Percentiles rank a stretch among this genome's conserved stretches.
These are phyloP conservation scores for Ispidina picta DNA, from an alignment of 2,797 vertebrate species.

Conservation along the genomic window DNA sequence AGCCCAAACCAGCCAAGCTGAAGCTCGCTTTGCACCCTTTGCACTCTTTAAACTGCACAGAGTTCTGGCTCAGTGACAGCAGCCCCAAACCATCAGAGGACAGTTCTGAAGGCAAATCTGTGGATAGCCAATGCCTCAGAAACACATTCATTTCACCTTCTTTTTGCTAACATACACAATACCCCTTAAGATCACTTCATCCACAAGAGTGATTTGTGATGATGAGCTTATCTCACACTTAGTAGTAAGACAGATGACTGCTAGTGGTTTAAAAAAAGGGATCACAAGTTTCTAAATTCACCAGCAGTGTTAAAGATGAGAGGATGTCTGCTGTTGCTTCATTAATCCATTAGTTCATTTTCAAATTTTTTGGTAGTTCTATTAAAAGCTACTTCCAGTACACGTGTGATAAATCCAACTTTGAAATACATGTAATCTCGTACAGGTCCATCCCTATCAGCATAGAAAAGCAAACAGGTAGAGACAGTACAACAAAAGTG, in stretches of 20 bases:
- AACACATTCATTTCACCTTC: background rate
- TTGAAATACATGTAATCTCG: background rate
- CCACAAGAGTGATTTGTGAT: background rate
- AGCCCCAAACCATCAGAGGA: background rate
- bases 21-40: background rate
- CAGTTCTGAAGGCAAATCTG: background rate
- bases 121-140: background rate
- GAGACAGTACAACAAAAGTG: background rate
- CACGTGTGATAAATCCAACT: background rate
- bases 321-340: background rate
- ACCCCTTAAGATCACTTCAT: background rate
- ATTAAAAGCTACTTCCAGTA: background rate
- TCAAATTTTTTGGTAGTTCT: background rate
- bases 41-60: accelerated
- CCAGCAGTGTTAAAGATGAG: background rate
- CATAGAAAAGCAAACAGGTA: background rate
- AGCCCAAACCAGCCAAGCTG: background rate
- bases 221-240: background rate
- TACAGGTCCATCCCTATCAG: background rate
- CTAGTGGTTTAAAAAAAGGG: background rate
- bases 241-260: background rate
- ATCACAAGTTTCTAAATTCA: background rate
- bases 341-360: background rate
- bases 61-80: background rate
- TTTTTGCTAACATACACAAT: background rate